Percentiles rank a stretch among this genome's conserved stretches.
phyloP scores from a whole-genome alignment of 2,113 vertebrate genomes.

The Bungarus multicinctus region DNA sequence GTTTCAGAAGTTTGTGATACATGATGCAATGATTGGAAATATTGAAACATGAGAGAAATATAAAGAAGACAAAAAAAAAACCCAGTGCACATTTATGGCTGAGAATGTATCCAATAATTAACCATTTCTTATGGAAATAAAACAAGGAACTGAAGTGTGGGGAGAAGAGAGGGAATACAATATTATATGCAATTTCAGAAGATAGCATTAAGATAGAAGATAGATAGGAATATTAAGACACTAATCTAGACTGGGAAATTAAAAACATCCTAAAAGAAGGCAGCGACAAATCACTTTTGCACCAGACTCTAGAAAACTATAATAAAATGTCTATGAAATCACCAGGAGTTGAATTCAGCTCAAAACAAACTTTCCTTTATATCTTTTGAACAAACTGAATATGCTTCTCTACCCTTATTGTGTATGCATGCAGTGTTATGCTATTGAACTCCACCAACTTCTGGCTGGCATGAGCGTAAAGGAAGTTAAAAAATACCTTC shows the following conservation, averaged over 20 bases:
- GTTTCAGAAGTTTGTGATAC: background rate
- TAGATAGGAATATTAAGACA: background rate
- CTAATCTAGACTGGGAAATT: background rate
- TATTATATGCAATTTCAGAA: background rate
- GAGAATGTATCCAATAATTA: background rate
- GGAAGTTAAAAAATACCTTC: background rate
- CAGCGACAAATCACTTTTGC: background rate
- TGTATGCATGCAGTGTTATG: background rate
- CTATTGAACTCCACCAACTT: background rate
- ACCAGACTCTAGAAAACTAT: background rate
- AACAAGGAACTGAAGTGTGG: background rate
- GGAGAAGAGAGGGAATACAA: background rate
- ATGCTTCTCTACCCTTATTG: background rate
- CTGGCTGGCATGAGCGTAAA: background rate
- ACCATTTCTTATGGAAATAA: background rate
- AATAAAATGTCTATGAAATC: background rate
- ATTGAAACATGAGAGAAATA: background rate
- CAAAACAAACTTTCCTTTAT: background rate
- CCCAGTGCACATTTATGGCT: background rate
- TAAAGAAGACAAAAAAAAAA: background rate
- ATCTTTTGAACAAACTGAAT: background rate
- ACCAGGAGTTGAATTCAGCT: background rate
- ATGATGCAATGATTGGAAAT: background rate
- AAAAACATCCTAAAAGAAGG: background rate
- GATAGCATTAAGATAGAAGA: background rate